phyloP scores from a whole-genome alignment of 1,140 invertebrate genomes.

The Lysiphlebus fabarum region DNA sequence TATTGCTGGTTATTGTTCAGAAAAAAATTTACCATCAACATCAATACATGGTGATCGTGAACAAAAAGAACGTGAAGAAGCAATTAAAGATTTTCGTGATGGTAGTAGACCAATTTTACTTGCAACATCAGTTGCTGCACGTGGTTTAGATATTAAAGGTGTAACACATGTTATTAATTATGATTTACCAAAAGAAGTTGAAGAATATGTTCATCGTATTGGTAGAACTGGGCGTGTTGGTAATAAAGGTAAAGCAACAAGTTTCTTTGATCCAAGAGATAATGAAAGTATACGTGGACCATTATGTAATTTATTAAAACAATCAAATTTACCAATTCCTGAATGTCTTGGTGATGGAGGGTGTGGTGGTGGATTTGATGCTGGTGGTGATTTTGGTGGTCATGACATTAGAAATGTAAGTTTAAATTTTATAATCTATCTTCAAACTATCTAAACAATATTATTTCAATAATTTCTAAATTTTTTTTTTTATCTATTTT shows the following conservation, averaged over 20 bases:
- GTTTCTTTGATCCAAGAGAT: conserved; percentile 72
- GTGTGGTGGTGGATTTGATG: conserved; percentile 54
- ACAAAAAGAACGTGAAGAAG: conserved; percentile 85
- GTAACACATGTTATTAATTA: conserved; percentile 89
- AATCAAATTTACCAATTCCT: conserved; percentile 64
- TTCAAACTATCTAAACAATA: conserved; percentile 10
- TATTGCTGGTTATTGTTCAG: conserved; percentile 71
- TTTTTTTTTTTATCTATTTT: no score
- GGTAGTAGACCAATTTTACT: conserved; percentile 77
- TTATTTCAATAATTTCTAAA: no score
- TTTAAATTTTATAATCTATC: conserved; percentile 18
- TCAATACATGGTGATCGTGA: conserved; percentile 91
- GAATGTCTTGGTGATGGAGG: conserved; percentile 57
- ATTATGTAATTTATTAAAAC: conserved; percentile 70
- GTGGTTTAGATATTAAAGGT: conserved; percentile 83
- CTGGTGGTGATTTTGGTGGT: conserved; percentile 57
- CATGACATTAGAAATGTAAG: conserved; percentile 54
- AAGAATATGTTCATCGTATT: conserved; percentile 94
- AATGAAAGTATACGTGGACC: conserved; percentile 64
- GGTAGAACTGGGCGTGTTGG: conserved; percentile 92
- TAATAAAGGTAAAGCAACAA: conserved; percentile 83
- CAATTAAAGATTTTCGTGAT: conserved; percentile 76
- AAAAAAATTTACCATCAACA: conserved; percentile 70
- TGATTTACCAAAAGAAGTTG: conserved; percentile 82
- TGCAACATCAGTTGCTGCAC: conserved; percentile 89